Evolutionary conservation across 2,888 invertebrate species (phyloP).

Genomic region (Omphaloscelis lunosa): DNA sequence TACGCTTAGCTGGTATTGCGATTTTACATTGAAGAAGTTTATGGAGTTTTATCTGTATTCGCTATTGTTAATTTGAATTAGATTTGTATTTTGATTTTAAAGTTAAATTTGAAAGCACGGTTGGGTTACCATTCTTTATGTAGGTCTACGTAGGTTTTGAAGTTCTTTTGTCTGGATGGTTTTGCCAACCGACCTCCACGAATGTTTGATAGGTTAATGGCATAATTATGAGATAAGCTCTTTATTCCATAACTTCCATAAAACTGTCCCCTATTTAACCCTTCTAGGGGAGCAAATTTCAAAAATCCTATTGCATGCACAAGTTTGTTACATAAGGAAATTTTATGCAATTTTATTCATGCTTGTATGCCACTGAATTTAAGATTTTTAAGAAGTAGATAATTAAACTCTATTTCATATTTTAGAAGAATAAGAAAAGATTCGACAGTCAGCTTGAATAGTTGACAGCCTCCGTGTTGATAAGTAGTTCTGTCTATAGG

Average conservation of each 20-base stretch:
- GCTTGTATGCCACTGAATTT: too few species aligned
- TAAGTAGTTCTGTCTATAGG: background rate
- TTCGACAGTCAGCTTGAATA: background rate
- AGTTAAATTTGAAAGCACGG: background rate
- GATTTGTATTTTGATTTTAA: constrained; percentile 20
- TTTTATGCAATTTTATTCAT: too few species aligned
- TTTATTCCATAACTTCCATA: too few species aligned
- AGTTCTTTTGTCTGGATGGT: background rate
- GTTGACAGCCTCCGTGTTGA: background rate
- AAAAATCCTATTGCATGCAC: too few species aligned
- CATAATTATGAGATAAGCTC: background rate
- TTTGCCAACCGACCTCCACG: background rate
- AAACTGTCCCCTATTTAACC: too few species aligned
- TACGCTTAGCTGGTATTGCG: constrained; percentile 23
- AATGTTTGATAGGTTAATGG: background rate
- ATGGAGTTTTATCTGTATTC: constrained; percentile 2
- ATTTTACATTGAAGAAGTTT: constrained; percentile 26
- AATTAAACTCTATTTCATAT: background rate
- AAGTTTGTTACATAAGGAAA: too few species aligned
- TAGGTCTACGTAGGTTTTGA: background rate
- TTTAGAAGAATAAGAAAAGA: background rate
- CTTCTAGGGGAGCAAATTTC: too few species aligned
- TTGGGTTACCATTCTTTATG: background rate
- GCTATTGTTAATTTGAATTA: constrained; percentile 8
- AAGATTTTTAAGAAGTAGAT: too few species aligned